A percentile compares a stretch with the other conserved stretches of the same genome.
Conservation (phyloP, 2,113 vertebrate species). For the Anarrhichthys ocellatus region DNA sequence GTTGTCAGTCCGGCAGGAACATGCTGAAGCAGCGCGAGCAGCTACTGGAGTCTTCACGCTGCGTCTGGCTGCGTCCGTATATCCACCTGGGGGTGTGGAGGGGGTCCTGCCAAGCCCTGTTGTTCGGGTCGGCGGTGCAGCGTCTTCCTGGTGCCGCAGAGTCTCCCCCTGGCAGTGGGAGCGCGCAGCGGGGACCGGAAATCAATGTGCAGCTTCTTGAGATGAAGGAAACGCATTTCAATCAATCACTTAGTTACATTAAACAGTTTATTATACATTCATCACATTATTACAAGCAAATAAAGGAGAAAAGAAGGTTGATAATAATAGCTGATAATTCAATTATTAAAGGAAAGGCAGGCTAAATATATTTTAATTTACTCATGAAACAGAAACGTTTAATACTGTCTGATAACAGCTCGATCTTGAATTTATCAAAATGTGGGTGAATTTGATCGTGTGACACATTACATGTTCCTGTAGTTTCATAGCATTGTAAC, state of each 20-base stretch:
- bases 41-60: not conserved
- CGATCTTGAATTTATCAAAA: not conserved
- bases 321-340: not conserved
- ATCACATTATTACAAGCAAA: not conserved
- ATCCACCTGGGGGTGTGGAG: constrained; percentile 30
- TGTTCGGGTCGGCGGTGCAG: constrained; percentile 13
- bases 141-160: constrained; percentile 39
- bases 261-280: not conserved
- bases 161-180: constrained; percentile 27
- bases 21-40: not conserved
- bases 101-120: not conserved
- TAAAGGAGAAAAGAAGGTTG: not conserved
- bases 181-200: constrained; percentile 8
- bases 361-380: not conserved
- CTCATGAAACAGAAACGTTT: not conserved
- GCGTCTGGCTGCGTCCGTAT: not conserved
- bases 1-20: not conserved
- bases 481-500: not conserved
- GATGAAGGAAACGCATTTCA: not conserved
- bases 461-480: not conserved
- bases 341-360: not conserved
- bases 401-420: not conserved
- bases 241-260: not conserved
- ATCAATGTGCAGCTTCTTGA: constrained; percentile 13
- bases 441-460: not conserved